Base-by-base conservation (phyloP, 2,113 vertebrate species). In the Erinaceus europaeus region DNA sequence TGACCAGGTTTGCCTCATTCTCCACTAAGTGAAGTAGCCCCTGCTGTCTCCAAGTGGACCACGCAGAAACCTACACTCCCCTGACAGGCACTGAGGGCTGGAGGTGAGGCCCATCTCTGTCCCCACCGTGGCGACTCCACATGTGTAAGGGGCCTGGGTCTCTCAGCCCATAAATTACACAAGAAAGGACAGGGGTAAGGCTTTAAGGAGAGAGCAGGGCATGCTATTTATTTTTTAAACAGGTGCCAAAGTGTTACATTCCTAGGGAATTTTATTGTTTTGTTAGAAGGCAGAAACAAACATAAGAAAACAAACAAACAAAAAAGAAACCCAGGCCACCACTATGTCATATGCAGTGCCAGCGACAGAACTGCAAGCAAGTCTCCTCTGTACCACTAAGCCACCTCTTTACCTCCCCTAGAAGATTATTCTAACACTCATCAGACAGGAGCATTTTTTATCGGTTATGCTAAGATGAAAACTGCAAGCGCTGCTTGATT, bases 111-210 rank as follows among this genome's bases (percentile, higher is more conserved):
- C 23, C 40, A 27, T 7, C 1, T 3, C 55, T 10, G 48, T 5
- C 0, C 11, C 23, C 21, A 25, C n/a, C 2, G 4, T 27, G 32
- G 74, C 2, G 4, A 29, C 57, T 48, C 62, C 1, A 4, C n/a
- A 40, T 40, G 42, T 62, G 17, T 3, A 10, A 59, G 23, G 61
- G 25, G 32, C 61, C 29, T 13, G 9, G 13, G 46, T 3, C 34
- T 52, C 1, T 3, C 4, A 4, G 9, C 27, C 9, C n/a, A 29
- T 3, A 17, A 0, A 15, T 0, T 11, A 42, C 29, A 53, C 14
- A 9, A 0, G 9, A 12, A 20, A 29, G 17, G 57, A 36, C 10
- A 38, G 38, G 32, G 59, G n/a, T 3, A 17, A 1, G 14, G 46
- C 55, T 55, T 12, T 4, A 38, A 25, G 48, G 34, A 38, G 64